Conservation (phyloP, 2,797 vertebrate genomes). For the Brachyrhaphis roseni region DNA sequence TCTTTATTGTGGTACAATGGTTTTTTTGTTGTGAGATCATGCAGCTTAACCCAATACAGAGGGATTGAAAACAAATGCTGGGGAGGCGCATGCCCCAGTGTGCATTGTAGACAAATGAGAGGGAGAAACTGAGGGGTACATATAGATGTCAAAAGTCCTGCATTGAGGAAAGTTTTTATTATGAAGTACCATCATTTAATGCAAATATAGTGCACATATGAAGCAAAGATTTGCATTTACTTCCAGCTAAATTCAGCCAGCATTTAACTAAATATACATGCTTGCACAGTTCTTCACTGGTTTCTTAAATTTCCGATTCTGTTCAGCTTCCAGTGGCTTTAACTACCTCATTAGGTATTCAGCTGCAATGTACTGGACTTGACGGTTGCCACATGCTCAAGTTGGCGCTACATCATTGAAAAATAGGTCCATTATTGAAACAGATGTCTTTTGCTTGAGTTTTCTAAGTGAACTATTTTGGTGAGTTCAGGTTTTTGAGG, state of each 20-base stretch:
- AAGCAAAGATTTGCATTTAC: slow-evolving; percentile 4
- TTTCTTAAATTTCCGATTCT: slow-evolving; percentile 16
- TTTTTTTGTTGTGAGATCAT: slow-evolving; percentile 71
- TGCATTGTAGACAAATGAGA: slow-evolving; percentile 11
- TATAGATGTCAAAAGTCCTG: slow-evolving; percentile 12
- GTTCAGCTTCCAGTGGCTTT: slow-evolving; percentile 13
- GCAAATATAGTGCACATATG: neutral
- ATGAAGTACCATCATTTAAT: slow-evolving; percentile 21
- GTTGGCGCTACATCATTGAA: slow-evolving; percentile 35
- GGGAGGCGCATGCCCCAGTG: slow-evolving; percentile 34
- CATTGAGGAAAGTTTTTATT: slow-evolving; percentile 23
- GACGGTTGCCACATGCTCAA: slow-evolving; percentile 24
- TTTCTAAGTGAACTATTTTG: slow-evolving; percentile 54
- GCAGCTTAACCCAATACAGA: slow-evolving; percentile 67
- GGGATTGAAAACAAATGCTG: slow-evolving; percentile 67
- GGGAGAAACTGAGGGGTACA: slow-evolving; percentile 22
- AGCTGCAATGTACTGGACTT: slow-evolving; percentile 14
- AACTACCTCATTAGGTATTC: slow-evolving; percentile 5
- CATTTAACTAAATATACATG: slow-evolving; percentile 5
- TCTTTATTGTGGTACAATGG: slow-evolving; percentile 73
- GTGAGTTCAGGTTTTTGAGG: slow-evolving; percentile 50
- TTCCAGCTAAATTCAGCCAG: slow-evolving; percentile 17
- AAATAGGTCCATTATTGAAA: slow-evolving; percentile 58
- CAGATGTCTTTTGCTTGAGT: slow-evolving; percentile 63
- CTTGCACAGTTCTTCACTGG: neutral